phyloP scores from a whole-genome alignment of 2,113 vertebrate species.

The Tringa solitaria region DNA sequence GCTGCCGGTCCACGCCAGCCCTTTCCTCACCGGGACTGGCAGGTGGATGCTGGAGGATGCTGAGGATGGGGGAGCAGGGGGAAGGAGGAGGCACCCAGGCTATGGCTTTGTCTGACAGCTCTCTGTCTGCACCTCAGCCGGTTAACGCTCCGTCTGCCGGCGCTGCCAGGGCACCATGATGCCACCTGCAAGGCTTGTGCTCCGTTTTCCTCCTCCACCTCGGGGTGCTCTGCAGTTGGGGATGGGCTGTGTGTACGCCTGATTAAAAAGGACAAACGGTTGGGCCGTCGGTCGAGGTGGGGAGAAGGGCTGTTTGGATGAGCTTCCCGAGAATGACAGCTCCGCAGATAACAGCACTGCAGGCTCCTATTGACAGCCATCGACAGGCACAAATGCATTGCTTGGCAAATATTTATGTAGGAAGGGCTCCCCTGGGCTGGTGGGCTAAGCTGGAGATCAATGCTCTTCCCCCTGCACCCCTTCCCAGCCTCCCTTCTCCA shows the following conservation, averaged over 20 bases:
- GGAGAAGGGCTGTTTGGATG: background rate
- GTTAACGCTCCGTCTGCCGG: background rate
- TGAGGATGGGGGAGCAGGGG: background rate
- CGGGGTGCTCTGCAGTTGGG: fast-evolving
- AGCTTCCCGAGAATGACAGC: background rate
- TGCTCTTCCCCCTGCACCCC: conserved; percentile 1
- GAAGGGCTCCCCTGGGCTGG: conserved; percentile 37
- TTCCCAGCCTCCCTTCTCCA: background rate
- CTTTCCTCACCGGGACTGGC: background rate
- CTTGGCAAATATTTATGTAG: conserved; percentile 75
- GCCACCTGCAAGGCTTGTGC: background rate
- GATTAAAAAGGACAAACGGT: background rate
- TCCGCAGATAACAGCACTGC: background rate
- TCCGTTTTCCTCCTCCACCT: fast-evolving
- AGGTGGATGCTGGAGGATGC: background rate
- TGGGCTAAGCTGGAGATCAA: background rate
- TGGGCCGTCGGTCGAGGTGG: fast-evolving
- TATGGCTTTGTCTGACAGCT: background rate
- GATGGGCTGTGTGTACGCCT: fast-evolving
- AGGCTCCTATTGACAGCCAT: conserved; percentile 64
- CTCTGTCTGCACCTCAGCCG: background rate
- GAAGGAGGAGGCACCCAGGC: background rate
- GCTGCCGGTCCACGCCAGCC: background rate
- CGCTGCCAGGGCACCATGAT: fast-evolving
- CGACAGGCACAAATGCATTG: conserved; percentile 62